Conservation (phyloP, 1,140 invertebrate species). For the Hyphantria cunea region DNA sequence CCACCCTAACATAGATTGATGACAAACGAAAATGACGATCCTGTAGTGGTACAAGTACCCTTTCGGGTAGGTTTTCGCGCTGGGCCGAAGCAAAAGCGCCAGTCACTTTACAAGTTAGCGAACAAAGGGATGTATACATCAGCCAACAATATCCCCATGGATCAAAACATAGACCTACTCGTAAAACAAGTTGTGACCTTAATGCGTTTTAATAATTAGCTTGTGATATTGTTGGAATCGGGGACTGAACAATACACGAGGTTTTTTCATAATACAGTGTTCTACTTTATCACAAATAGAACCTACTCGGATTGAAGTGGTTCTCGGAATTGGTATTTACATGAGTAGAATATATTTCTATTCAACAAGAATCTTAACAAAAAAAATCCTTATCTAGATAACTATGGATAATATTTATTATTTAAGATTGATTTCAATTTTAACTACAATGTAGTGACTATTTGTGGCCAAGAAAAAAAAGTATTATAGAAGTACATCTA, state of each 20-base stretch:
- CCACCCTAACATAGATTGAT: constrained; percentile 78
- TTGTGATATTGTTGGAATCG: constrained; percentile 26
- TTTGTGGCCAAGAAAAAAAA: background rate
- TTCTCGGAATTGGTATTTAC: no score
- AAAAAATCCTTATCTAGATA: no score
- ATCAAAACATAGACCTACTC: constrained; percentile 51
- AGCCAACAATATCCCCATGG: constrained; percentile 50
- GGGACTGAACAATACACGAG: background rate
- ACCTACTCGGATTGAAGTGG: background rate
- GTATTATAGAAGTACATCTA: no score
- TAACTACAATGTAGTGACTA: no score
- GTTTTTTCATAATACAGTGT: background rate
- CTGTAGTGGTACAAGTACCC: constrained; percentile 43
- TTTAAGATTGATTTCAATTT: no score
- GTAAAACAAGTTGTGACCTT: constrained; percentile 58
- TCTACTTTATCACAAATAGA: background rate
- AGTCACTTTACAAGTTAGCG: constrained; percentile 64
- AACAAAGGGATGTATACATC: constrained; percentile 64
- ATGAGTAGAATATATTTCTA: no score
- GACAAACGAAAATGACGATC: constrained; percentile 78
- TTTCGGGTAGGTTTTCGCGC: constrained; percentile 56
- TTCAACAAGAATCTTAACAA: no score
- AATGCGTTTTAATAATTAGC: constrained; percentile 77
- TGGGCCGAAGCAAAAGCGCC: constrained; percentile 55
- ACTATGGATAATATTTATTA: no score